Conservation (phyloP, 2,888 invertebrate genomes). For the Leptopilina drosophilae region DNA sequence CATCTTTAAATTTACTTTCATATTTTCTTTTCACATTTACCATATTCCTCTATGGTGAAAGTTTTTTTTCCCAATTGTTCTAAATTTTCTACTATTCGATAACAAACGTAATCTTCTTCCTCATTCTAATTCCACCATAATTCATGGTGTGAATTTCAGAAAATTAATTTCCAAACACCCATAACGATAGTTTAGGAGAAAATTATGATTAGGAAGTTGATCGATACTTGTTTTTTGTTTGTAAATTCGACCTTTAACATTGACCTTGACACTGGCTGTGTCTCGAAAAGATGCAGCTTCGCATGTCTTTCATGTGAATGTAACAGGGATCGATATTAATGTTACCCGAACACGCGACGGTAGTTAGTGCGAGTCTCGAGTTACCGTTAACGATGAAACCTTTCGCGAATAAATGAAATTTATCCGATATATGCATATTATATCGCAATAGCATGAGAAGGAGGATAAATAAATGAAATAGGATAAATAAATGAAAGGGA, state of each 20-base stretch:
- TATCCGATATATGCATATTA: conserved; percentile 42
- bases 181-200: neutral
- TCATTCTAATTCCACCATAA: too few relatives aligned
- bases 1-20: too few relatives aligned
- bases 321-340: conserved; percentile 58
- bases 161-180: neutral
- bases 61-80: too few relatives aligned
- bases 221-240: conserved; percentile 38
- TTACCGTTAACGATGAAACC: conserved; percentile 55
- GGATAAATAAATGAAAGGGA: too few relatives aligned
- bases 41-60: too few relatives aligned
- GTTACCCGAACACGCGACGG: conserved; percentile 58
- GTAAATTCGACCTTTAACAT: conserved; percentile 48
- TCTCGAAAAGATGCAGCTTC: conserved; percentile 52
- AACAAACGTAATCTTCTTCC: too few relatives aligned
- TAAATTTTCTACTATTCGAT: too few relatives aligned
- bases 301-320: conserved; percentile 53
- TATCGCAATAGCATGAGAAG: too few relatives aligned
- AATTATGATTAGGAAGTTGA: conserved; percentile 22
- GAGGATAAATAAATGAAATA: too few relatives aligned
- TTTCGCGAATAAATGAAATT: conserved; percentile 52
- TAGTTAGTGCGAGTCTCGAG: conserved; percentile 53
- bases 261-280: conserved; percentile 55
- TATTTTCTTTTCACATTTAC: too few relatives aligned
- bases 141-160: neutral